Conservation (phyloP, 2,888 invertebrate species). For the Cheilosia scutellata region DNA sequence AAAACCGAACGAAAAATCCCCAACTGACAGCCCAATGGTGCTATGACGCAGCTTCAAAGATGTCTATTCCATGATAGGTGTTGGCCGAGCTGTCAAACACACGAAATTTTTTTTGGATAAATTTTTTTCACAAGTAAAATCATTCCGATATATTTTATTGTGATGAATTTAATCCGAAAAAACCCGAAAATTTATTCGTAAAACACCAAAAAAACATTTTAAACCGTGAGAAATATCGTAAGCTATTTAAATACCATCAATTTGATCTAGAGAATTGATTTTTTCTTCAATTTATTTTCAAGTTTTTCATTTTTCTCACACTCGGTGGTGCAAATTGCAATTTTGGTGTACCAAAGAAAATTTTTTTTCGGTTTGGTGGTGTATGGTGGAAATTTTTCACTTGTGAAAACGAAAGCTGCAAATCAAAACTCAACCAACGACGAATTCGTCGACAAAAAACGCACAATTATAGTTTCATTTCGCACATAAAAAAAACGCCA, state of each 20-base stretch:
- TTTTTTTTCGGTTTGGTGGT: constrained; percentile 70
- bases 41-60: constrained; percentile 76
- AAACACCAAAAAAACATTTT: constrained; percentile 60
- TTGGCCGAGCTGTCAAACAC: constrained; percentile 76
- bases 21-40: constrained; percentile 70
- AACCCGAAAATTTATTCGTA: constrained; percentile 66
- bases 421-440: constrained; percentile 55
- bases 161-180: constrained; percentile 67
- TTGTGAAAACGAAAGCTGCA: constrained; percentile 77
- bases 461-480: constrained; percentile 57
- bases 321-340: constrained; percentile 83
- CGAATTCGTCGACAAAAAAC: constrained; percentile 47
- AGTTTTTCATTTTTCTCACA: constrained; percentile 78
- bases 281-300: constrained; percentile 76
- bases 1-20: constrained; percentile 72
- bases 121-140: constrained; percentile 69
- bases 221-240: constrained; percentile 72
- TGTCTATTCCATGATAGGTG: constrained; percentile 76
- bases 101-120: constrained; percentile 69
- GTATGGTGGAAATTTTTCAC: constrained; percentile 73
- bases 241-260: constrained; percentile 66
- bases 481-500: constrained; percentile 58
- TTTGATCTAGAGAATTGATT: constrained; percentile 64
- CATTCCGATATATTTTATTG: constrained; percentile 57
- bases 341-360: constrained; percentile 83